Evolutionary conservation across 2,888 invertebrate species (phyloP).

Genomic region (Limenitis camilla): DNA sequence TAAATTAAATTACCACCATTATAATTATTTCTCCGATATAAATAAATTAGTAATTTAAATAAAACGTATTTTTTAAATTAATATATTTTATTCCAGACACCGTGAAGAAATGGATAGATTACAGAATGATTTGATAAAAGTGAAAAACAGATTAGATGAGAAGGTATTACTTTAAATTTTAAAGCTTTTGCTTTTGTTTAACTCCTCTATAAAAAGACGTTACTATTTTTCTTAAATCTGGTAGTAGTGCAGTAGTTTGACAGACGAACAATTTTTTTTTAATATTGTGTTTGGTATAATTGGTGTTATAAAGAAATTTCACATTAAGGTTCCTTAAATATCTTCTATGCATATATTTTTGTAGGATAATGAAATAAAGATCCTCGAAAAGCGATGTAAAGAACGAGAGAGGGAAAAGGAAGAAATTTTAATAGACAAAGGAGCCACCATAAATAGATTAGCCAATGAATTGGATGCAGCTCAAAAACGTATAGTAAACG

Average conservation of each 20-base stretch:
- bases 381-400: slow-evolving; percentile 68
- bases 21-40: too few relatives aligned
- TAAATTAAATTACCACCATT: too few relatives aligned
- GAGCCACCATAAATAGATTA: slow-evolving; percentile 76
- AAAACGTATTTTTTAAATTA: not conserved
- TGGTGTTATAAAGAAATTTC: not conserved
- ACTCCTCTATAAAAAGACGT: too few relatives aligned
- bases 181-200: too few relatives aligned
- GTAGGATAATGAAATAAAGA: slow-evolving; percentile 69
- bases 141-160: slow-evolving; percentile 69
- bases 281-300: too few relatives aligned
- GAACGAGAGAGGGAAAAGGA: slow-evolving; percentile 77
- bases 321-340: not conserved
- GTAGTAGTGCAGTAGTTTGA: too few relatives aligned
- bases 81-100: slow-evolving; percentile 43
- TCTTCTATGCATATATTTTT: too few relatives aligned
- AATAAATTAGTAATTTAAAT: not conserved
- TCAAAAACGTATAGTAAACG: slow-evolving; percentile 67
- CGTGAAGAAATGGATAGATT: slow-evolving; percentile 71
- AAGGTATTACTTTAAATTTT: too few relatives aligned
- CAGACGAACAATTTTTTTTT: too few relatives aligned
- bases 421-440: slow-evolving; percentile 76
- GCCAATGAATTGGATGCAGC: slow-evolving; percentile 75
- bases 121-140: slow-evolving; percentile 70
- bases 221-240: too few relatives aligned